Conservation (phyloP, 2,113 vertebrate species). For the Ameiurus melas region DNA sequence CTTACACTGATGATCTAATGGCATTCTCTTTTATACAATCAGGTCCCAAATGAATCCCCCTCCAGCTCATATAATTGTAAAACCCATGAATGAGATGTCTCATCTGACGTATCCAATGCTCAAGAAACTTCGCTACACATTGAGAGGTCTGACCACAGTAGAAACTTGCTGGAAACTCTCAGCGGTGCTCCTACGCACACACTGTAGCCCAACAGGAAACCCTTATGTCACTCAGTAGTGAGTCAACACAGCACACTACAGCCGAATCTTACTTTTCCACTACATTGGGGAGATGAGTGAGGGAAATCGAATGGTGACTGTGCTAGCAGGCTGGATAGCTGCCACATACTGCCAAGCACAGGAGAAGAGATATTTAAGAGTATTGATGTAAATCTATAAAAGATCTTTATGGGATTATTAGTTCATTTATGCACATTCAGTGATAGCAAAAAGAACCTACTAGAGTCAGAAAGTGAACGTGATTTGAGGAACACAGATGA, state of each 20-base stretch:
- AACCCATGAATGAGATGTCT: conserved; percentile 1
- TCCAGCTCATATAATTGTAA: not conserved
- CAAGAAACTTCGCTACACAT: not conserved
- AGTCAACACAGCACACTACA: conserved; percentile 19
- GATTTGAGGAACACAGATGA: not conserved
- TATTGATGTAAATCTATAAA: not conserved
- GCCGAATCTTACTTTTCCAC: conserved; percentile 26
- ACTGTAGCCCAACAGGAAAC: conserved; percentile 34
- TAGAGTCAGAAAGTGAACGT: not conserved
- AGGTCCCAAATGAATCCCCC: conserved; percentile 19
- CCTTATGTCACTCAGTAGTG: conserved; percentile 37
- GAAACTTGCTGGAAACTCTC: conserved; percentile 48
- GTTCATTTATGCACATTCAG: not conserved
- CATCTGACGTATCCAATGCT: conserved; percentile 13
- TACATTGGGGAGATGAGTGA: not conserved
- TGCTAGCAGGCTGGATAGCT: not conserved
- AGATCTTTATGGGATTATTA: not conserved
- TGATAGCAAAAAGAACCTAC: not conserved
- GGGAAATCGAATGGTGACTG: not conserved
- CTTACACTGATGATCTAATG: conserved; percentile 15
- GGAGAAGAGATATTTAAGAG: not conserved
- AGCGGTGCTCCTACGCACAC: conserved; percentile 9
- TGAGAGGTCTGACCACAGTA: conserved; percentile 40
- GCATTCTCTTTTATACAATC: not conserved
- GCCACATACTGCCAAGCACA: not conserved